Evolutionary conservation across 2,888 invertebrate species (phyloP).

Genomic region (Drosophila atripex): DNA sequence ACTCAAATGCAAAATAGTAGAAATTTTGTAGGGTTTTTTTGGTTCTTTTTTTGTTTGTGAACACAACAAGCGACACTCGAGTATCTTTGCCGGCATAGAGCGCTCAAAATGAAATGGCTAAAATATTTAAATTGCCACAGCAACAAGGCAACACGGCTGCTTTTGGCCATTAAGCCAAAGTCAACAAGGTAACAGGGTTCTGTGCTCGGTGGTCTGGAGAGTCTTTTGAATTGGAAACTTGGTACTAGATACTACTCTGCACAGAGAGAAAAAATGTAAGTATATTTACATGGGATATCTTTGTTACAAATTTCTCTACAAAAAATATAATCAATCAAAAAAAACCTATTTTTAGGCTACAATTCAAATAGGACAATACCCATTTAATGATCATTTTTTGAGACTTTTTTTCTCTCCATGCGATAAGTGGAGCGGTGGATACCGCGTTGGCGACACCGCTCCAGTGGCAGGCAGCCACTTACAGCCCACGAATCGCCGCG

Average conservation of each 20-base stretch:
- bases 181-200: constrained; percentile 63
- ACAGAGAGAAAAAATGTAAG: background rate
- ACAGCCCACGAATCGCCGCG: constrained; percentile 55
- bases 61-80: constrained; percentile 40
- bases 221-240: constrained; percentile 4
- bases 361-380: background rate
- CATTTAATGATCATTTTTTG: background rate
- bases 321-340: background rate
- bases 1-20: constrained; percentile 52
- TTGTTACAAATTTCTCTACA: background rate
- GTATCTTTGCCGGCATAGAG: constrained; percentile 24
- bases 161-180: constrained; percentile 67
- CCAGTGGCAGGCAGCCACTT: constrained; percentile 55
- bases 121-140: constrained; percentile 74
- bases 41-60: constrained; percentile 4
- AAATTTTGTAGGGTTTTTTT: constrained; percentile 60
- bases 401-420: constrained; percentile 5
- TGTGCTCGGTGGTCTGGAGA: constrained; percentile 34
- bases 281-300: background rate
- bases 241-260: constrained; percentile 10
- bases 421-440: constrained; percentile 9
- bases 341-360: background rate
- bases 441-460: constrained; percentile 69
- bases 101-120: constrained; percentile 66
- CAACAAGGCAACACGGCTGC: constrained; percentile 63